Evolutionary conservation across 2,113 vertebrate species (phyloP), one percentile per base, ranked within the genome.

Genomic region (Neotragus pygmaeus): DNA sequence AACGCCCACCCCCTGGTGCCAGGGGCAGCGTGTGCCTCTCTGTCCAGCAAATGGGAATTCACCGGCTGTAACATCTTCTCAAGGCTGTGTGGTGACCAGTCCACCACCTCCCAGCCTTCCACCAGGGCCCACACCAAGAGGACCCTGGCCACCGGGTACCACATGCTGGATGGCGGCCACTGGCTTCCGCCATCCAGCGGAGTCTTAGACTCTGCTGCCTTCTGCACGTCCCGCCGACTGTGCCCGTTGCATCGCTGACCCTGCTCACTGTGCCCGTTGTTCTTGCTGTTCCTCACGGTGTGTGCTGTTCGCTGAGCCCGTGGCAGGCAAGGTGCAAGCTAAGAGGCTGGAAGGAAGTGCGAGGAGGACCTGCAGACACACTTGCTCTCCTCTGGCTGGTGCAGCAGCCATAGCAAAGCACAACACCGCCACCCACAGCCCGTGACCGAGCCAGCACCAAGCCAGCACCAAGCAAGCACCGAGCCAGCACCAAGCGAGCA

Each of bases 201-300:
- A 23, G n/a, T 3, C n/a, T 73, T 25, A 39, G 66, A 25, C 21
- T 73, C n/a, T 10, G 39, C n/a, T 73, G 13, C 19, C 21, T 39
- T 6, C 66, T 73, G 19, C 1, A 10, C 23, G 21, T 73, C 36
- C 21, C 39, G 66, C 21, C 0, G 0, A 39, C n/a, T 25, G 3
- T 23, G 19, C 66, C n/a, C n/a, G n/a, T n/a, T n/a, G n/a, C n/a
- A n/a, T 70, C 10, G 0, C n/a, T 23, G 66, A 39, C 66, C 64
- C 66, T 39, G 19, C n/a, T 39, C n/a, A 39, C 5, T 39, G 19
- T 70, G n/a, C 66, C n/a, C 2, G 0, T 70, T 70, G 66, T 39
- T 70, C n/a, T 70, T 5, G 0, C 19, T 39, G 19, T 6, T 70
- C n/a, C 66, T 70, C n/a, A 70, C 0, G 1, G n/a, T 70, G 19